Percentiles rank a stretch among this genome's conserved stretches.
These are phyloP conservation scores for Epinephelus malabaricus DNA, from an alignment of 2,797 vertebrate genomes.

Conservation along the genomic window DNA sequence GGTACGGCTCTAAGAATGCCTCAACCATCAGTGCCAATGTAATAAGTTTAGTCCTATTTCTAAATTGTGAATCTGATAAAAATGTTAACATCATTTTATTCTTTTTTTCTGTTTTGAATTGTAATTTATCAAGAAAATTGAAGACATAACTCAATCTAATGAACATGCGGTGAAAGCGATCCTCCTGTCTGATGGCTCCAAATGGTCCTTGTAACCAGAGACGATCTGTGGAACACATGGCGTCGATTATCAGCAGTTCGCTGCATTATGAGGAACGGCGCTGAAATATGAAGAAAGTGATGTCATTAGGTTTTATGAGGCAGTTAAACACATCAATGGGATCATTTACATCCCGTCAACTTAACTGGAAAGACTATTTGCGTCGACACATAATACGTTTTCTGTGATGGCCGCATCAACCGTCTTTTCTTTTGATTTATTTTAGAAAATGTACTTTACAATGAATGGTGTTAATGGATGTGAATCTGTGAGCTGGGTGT, in stretches of 20 bases:
- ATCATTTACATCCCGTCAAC: conserved; percentile 3
- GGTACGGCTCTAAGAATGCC: neutral
- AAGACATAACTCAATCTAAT: conserved; percentile 5
- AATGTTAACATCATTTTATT: neutral
- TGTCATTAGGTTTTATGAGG: conserved; percentile 18
- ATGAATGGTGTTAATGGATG: no score
- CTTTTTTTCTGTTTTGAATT: neutral
- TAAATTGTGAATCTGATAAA: neutral
- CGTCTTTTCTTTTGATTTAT: no score
- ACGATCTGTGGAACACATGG: conserved; percentile 1
- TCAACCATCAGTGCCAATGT: neutral
- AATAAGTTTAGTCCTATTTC: neutral
- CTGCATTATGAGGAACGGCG: neutral
- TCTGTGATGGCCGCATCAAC: neutral
- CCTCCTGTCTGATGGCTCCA: conserved; percentile 17
- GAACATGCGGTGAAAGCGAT: conserved; percentile 34
- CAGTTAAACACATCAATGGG: neutral
- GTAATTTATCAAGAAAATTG: neutral
- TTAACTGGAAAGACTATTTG: neutral
- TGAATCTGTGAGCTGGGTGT: no score
- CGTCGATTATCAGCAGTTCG: conserved; percentile 39
- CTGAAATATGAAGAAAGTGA: conserved; percentile 37
- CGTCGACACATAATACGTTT: neutral
- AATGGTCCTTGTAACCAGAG: conserved; percentile 39
- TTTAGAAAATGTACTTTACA: no score